Percentiles rank a stretch among this genome's conserved stretches.
phyloP scores from a whole-genome alignment of 2,113 vertebrate species.

The Tachuris rubrigastra region DNA sequence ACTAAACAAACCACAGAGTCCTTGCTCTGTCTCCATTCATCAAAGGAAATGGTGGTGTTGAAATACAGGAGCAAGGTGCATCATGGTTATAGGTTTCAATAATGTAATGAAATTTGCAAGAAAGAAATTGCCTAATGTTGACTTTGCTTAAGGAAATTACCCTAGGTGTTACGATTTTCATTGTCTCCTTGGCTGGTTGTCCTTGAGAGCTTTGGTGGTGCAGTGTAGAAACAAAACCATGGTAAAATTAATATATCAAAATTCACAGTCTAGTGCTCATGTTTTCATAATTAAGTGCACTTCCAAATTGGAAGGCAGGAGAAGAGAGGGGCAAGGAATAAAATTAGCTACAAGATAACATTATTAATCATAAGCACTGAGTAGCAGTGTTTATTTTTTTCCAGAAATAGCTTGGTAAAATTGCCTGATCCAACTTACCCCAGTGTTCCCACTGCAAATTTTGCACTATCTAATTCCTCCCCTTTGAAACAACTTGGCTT shows the following conservation, averaged over 20 bases:
- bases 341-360: slow-evolving; percentile 47
- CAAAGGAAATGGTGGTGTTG: background rate
- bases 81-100: background rate
- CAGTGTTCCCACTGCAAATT: background rate
- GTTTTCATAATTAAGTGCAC: slow-evolving; percentile 46
- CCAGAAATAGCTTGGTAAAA: slow-evolving; percentile 39
- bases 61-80: background rate
- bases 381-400: slow-evolving; percentile 51
- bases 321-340: slow-evolving; percentile 34
- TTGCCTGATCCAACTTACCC: background rate
- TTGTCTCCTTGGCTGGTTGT: slow-evolving; percentile 17
- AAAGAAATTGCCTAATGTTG: slow-evolving; percentile 37
- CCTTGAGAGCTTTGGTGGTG: slow-evolving; percentile 25
- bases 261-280: slow-evolving; percentile 32
- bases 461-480: background rate
- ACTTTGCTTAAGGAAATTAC: slow-evolving; percentile 15
- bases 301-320: slow-evolving; percentile 41
- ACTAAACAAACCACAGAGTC: background rate
- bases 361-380: slow-evolving; percentile 44
- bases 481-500: background rate
- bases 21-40: background rate
- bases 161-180: background rate
- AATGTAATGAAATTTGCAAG: background rate
- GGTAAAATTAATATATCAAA: slow-evolving; percentile 55
- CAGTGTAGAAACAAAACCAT: background rate